Conservation (phyloP, 2,888 invertebrate species). For the Spatulosminthurus flaviceps region DNA sequence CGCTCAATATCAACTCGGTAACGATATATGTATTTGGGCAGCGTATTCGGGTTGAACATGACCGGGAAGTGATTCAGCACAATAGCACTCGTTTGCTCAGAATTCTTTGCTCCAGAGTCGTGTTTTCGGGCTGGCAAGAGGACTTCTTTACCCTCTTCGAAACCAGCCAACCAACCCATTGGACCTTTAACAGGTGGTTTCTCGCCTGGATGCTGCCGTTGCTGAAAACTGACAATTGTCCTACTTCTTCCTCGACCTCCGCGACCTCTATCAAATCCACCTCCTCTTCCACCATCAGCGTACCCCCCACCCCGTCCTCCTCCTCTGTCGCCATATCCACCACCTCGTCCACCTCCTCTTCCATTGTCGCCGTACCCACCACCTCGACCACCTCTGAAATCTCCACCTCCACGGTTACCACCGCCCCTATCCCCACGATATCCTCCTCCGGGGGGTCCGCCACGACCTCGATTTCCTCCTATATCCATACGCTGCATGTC, state of each 20-base stretch:
- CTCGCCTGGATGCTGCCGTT: not conserved
- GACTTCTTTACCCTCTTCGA: not conserved
- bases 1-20: constrained; percentile 39
- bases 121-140: constrained; percentile 17
- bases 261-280: constrained; percentile 12
- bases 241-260: constrained; percentile 29
- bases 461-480: not conserved
- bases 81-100: not conserved
- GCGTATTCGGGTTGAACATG: constrained; percentile 2
- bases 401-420: not conserved
- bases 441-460: not conserved
- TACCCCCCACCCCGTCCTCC: not conserved
- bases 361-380: not conserved
- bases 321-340: not conserved
- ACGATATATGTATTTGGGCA: constrained; percentile 37
- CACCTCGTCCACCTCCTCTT: constrained; percentile 18
- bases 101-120: not conserved
- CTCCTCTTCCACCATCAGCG: no score
- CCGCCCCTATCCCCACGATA: not conserved
- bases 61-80: constrained; percentile 38
- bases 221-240: not conserved
- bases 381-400: not conserved
- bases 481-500: constrained; percentile 26
- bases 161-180: not conserved
- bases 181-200: not conserved